Conservation (phyloP, 2,888 invertebrate species). For the Netelia melanura region DNA sequence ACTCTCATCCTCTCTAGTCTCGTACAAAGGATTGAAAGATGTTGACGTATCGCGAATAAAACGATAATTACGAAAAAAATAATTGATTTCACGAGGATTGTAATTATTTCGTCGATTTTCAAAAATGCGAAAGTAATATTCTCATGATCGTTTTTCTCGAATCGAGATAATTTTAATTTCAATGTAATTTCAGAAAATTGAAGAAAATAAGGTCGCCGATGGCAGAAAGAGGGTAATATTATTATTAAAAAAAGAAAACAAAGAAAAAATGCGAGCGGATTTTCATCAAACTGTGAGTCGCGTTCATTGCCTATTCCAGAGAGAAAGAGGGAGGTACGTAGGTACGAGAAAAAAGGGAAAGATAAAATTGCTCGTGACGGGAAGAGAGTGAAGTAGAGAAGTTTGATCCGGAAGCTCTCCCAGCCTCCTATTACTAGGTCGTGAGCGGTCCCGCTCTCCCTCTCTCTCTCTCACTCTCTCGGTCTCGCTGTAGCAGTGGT, state of each 20-base stretch:
- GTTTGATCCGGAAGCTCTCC: conserved; percentile 62
- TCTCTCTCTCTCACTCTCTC: conserved; percentile 9
- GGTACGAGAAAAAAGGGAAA: conserved; percentile 22
- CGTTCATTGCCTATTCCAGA: neutral
- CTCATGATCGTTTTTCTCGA: no score
- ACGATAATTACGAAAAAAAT: no score
- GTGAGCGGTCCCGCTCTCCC: conserved; percentile 11
- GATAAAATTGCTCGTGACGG: conserved; percentile 37
- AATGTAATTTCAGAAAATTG: no score
- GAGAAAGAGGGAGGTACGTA: neutral
- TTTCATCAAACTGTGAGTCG: neutral
- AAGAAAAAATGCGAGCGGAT: neutral
- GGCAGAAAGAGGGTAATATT: neutral
- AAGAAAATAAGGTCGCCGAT: no score
- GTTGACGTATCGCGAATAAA: no score
- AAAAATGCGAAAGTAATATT: no score
- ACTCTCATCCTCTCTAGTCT: no score
- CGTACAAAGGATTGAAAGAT: neutral
- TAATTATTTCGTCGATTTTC: no score
- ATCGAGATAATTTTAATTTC: no score
- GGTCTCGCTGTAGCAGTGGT: neutral
- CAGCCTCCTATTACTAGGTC: conserved; percentile 35
- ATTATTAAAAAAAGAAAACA: neutral
- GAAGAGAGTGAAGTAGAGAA: conserved; percentile 30
- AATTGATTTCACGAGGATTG: no score